These are phyloP conservation scores for Cassiopea andromeda DNA, from an alignment of 30 jellyfish, hydroid and myxozoan species.

Conservation along the genomic window DNA sequence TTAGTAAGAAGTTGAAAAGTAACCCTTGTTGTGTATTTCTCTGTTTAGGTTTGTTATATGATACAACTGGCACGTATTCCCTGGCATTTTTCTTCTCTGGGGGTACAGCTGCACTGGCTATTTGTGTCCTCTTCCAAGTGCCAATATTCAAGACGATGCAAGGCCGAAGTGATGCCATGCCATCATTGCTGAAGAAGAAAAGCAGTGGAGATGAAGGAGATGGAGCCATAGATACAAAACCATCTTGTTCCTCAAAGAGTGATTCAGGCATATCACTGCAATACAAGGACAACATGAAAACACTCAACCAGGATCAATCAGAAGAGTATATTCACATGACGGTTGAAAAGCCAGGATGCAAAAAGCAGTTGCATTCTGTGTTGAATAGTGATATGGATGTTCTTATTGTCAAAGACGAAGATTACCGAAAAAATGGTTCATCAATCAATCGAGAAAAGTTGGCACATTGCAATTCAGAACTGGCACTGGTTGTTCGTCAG, in stretches of 20 bases:
- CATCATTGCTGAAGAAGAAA: constrained; percentile 8
- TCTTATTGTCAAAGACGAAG: constrained; percentile 34
- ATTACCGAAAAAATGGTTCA: background rate
- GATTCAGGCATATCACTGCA: constrained; percentile 58
- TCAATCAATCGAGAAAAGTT: background rate
- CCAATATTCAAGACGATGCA: constrained; percentile 61
- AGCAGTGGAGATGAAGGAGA: constrained; percentile 30
- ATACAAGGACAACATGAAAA: constrained; percentile 27
- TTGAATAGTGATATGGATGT: constrained; percentile 45
- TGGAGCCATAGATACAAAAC: constrained; percentile 11
- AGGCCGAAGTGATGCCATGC: constrained; percentile 23
- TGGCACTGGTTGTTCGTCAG: constrained; percentile 18
- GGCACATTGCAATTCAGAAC: constrained; percentile 15
- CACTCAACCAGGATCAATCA: constrained; percentile 54
- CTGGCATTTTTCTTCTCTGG: constrained; percentile 93
- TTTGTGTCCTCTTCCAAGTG: constrained; percentile 79
- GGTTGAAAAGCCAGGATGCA: background rate
- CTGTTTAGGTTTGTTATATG: constrained; percentile 74
- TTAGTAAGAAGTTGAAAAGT: background rate
- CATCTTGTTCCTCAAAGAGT: constrained; percentile 42
- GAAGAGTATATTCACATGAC: constrained; percentile 33
- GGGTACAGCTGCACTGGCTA: constrained; percentile 86
- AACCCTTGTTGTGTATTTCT: background rate
- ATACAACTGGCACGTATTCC: constrained; percentile 84
- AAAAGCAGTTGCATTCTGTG: constrained; percentile 31